A percentile compares a stretch with the other conserved stretches of the same genome.
These are phyloP conservation scores for Aldrovandia affinis DNA, from an alignment of 2,797 vertebrate genomes.

Conservation along the genomic window DNA sequence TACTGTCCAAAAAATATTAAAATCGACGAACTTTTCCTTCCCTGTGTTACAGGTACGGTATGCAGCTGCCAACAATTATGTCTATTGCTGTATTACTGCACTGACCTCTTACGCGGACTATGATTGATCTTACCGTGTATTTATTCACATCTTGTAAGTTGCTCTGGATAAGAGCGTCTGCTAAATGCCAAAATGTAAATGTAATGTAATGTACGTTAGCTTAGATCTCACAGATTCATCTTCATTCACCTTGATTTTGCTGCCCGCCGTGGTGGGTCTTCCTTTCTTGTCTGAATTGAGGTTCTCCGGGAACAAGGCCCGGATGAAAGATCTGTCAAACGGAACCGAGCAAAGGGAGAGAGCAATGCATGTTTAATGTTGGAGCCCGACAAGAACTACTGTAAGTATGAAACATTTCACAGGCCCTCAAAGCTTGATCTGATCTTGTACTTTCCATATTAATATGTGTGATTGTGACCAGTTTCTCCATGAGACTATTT, in stretches of 20 bases:
- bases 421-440: neutral
- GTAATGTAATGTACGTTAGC: neutral
- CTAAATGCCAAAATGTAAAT: no score
- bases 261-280: constrained; percentile 92
- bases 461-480: neutral
- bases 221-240: neutral
- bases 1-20: no score
- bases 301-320: constrained; percentile 91
- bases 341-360: neutral
- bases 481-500: neutral
- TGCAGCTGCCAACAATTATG: no score
- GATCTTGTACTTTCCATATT: neutral
- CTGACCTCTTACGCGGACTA: no score
- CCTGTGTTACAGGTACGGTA: no score
- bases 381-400: neutral
- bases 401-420: neutral
- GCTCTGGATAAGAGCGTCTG: no score
- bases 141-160: no score
- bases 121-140: no score
- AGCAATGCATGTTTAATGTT: neutral
- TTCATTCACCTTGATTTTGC: constrained; percentile 91
- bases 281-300: constrained; percentile 96
- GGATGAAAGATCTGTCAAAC: constrained; percentile 85
- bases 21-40: no score
- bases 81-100: no score